Percentiles rank a stretch among this genome's conserved stretches.
Conservation (phyloP, 1,140 invertebrate species). For the Chrysomallon squamiferum region DNA sequence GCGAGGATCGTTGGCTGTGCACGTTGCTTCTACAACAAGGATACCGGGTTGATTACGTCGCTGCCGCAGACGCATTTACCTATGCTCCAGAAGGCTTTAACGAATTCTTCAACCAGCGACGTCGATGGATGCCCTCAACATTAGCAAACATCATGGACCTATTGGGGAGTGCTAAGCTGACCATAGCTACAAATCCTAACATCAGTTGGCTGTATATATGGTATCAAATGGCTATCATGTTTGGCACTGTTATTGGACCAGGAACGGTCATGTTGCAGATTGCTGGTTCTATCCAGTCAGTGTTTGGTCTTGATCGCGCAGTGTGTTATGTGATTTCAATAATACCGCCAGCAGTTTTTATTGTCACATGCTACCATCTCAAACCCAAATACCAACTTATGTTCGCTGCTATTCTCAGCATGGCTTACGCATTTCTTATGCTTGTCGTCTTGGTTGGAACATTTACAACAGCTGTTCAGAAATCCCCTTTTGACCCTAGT, state of each 20-base stretch:
- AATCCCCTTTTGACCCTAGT: constrained; percentile 45
- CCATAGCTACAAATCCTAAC: constrained; percentile 95
- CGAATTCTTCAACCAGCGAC: constrained; percentile 72
- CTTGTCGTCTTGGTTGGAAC: constrained; percentile 57
- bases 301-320: background rate
- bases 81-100: constrained; percentile 79
- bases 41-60: constrained; percentile 97
- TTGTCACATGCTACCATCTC: background rate
- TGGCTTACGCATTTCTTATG: constrained; percentile 55
- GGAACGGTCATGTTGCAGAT: constrained; percentile 70
- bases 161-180: constrained; percentile 62
- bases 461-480: constrained; percentile 38
- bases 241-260: constrained; percentile 75
- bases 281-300: constrained; percentile 18
- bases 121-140: constrained; percentile 73
- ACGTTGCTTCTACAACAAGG: constrained; percentile 93
- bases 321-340: background rate
- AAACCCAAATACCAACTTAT: background rate
- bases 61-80: constrained; percentile 97
- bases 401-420: background rate
- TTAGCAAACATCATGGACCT: constrained; percentile 74
- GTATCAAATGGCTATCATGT: constrained; percentile 87
- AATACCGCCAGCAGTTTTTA: background rate
- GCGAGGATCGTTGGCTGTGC: constrained; percentile 82
- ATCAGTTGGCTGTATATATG: constrained; percentile 95